Conservation (phyloP, 1,140 invertebrate genomes). For the Apis dorsata region DNA sequence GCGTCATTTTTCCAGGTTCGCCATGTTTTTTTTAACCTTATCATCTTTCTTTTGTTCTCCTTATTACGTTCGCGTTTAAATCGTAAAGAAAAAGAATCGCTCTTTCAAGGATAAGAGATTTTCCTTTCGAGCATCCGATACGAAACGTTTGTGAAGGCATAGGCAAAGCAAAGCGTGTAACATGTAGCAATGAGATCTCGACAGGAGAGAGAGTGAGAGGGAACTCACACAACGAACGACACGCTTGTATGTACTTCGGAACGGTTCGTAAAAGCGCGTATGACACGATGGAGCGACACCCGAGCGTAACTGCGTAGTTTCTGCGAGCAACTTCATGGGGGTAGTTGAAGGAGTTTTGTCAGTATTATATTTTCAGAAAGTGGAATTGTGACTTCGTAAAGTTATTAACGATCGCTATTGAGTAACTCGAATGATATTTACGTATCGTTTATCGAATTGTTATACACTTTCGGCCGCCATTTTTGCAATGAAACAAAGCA, state of each 20-base stretch:
- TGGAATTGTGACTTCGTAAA: conserved; percentile 12
- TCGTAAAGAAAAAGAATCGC: neutral
- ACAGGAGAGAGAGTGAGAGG: conserved; percentile 53
- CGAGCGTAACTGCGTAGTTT: conserved; percentile 74
- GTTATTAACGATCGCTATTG: neutral
- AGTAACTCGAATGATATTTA: neutral
- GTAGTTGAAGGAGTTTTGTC: conserved; percentile 35
- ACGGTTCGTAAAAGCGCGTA: conserved; percentile 53
- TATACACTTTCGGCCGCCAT: neutral
- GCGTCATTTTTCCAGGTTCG: neutral
- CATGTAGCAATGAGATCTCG: conserved; percentile 56
- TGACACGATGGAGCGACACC: conserved; percentile 63
- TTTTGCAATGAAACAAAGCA: neutral
- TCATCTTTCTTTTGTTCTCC: neutral
- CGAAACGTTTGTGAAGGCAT: conserved; percentile 18
- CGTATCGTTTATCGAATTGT: neutral
- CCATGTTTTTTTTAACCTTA: neutral
- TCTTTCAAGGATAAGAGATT: conserved; percentile 38
- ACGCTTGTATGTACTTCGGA: conserved; percentile 43
- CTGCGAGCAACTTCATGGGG: conserved; percentile 57
- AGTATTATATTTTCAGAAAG: neutral
- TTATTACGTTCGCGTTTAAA: neutral
- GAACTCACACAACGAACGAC: conserved; percentile 26
- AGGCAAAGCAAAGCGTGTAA: conserved; percentile 56
- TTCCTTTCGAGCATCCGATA: conserved; percentile 20